A percentile compares a stretch with the other conserved stretches of the same genome.
Evolutionary conservation across 2,113 vertebrate species (phyloP).

Genomic region (Herpailurus yagouaroundi): DNA sequence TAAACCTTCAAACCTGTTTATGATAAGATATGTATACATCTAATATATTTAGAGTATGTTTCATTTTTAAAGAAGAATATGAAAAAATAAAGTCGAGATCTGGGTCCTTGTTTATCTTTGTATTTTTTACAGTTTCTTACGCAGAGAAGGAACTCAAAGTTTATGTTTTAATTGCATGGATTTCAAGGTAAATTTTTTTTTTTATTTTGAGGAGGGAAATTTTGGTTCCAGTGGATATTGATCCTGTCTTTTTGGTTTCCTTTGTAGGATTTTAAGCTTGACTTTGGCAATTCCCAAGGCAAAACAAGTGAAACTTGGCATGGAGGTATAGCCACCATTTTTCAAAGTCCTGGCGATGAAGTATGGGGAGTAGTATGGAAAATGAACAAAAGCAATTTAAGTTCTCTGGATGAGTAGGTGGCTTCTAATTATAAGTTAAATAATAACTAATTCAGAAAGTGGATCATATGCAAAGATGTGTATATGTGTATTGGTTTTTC

Average conservation of each 20-base stretch:
- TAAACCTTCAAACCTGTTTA: not conserved
- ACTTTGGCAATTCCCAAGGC: constrained; percentile 90
- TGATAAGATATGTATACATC: not conserved
- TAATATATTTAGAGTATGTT: not conserved
- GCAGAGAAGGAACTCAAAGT: not conserved
- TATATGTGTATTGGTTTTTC: not conserved
- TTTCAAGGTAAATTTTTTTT: constrained; percentile 35
- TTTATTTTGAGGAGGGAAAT: constrained; percentile 44
- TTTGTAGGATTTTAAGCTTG: constrained; percentile 91
- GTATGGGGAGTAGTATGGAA: constrained; percentile 97
- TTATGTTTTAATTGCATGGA: constrained; percentile 5
- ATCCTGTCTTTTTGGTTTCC: constrained; percentile 70
- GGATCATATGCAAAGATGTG: not conserved
- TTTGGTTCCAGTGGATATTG: constrained; percentile 18
- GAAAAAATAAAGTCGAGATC: not conserved
- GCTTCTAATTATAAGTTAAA: constrained; percentile 77
- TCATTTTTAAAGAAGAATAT: constrained; percentile 49
- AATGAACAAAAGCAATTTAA: constrained; percentile 87
- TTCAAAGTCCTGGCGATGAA: constrained; percentile 88
- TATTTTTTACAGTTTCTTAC: constrained; percentile 27
- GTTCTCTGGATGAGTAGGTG: constrained; percentile 91
- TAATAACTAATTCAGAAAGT: constrained; percentile 42
- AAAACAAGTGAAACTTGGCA: constrained; percentile 88
- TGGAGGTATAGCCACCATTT: constrained; percentile 93
- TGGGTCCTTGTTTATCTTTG: constrained; percentile 14